Evolutionary conservation across 2,797 vertebrate genomes (phyloP).

Genomic region (Hydrolagus colliei): DNA sequence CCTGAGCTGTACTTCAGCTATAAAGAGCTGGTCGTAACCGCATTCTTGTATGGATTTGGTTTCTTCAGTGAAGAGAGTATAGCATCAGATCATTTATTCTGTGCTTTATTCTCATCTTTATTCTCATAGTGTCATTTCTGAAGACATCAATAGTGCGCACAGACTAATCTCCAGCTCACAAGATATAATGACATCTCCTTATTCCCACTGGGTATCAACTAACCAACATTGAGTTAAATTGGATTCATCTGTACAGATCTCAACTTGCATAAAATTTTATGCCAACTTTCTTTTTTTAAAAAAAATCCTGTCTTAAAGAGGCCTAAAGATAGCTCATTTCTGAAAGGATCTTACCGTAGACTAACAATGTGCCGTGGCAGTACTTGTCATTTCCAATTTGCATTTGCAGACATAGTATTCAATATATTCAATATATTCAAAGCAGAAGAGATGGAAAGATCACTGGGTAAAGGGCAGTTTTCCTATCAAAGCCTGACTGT

Average conservation of each 20-base stretch:
- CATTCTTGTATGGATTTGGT: not conserved
- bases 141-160: slow-evolving; percentile 16
- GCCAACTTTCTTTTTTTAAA: not conserved
- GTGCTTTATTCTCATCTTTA: not conserved
- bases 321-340: slow-evolving; percentile 23
- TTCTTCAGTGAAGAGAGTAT: slow-evolving; percentile 9
- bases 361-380: not conserved
- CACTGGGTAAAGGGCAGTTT: not conserved
- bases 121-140: slow-evolving; percentile 8
- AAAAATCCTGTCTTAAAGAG: not conserved
- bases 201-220: slow-evolving; percentile 5
- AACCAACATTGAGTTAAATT: slow-evolving; percentile 23
- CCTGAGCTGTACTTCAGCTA: not conserved
- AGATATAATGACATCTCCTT: slow-evolving; percentile 27
- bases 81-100: slow-evolving; percentile 9
- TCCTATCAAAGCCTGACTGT: not conserved
- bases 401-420: not conserved
- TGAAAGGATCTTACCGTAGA: slow-evolving; percentile 20
- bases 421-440: slow-evolving; percentile 4
- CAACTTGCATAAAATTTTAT: slow-evolving; percentile 15
- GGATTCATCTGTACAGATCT: slow-evolving; percentile 25
- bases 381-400: slow-evolving; percentile 19
- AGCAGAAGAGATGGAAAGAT: not conserved
- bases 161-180: slow-evolving; percentile 5
- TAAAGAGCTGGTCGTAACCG: not conserved